Evolutionary conservation across 1,140 invertebrate species (phyloP), one percentile per base, ranked within the genome.

Genomic region (Coelopa frigida): DNA sequence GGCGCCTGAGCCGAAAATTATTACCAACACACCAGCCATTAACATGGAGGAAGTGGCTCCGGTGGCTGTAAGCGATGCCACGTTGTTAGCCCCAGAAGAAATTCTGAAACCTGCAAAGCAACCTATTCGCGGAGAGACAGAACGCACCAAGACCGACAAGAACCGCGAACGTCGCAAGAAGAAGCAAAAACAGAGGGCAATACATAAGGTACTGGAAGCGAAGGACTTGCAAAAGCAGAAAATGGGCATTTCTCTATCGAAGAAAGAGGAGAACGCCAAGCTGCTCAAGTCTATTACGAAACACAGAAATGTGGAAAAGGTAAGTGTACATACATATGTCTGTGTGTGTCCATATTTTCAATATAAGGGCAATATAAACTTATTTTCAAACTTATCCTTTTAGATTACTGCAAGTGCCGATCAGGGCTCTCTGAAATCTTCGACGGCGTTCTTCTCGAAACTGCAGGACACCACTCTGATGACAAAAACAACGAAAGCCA

Each of bases 21-120:
- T 98, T 1, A 89, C 78, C 40, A 98, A 98, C 70, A 72, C 93
- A 50, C 90, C 94, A 14, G 87, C 93, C 4, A 85, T 98, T 40
- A 78, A 73, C 22, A 89, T 97, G 79, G 96, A 98, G 74, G 94
- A 98, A 74, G 89, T 95, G n/a, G 89, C 89, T 3, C 94, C 94
- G 23, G 75, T 89, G 3, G 81, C 83, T 18, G 80, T 84, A 1
- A 91, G 82, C 60, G 89, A 95, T 74, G 87, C 85, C 11, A 77
- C 82, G 1, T 70, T 96, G 15, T 71, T 98, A 32, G 94, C 96
- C 17, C 95, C 96, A 3, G 90, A 98, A 73, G 95, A 99, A 81
- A 74, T 98, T 12, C 80, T 85, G 73, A 75, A 70, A 20, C 90
- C 87, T 73, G 66, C 71, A n/a, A 87, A 82, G 59, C 85, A 85